Evolutionary conservation across 2,888 invertebrate species (phyloP).

Genomic region (Sclerodermus sp.): DNA sequence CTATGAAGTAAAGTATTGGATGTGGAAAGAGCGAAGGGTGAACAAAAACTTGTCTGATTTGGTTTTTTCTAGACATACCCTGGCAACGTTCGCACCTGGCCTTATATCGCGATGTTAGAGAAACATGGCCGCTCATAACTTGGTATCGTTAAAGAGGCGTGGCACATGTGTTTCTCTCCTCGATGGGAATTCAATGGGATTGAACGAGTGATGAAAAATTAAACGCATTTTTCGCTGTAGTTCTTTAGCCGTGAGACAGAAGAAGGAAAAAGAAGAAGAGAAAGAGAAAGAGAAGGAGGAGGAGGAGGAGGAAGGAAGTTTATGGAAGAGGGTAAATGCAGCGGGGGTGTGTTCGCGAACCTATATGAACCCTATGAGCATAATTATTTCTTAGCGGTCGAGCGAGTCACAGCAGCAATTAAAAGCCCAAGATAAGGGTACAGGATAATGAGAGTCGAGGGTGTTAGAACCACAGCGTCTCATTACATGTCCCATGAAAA

Average conservation of each 20-base stretch:
- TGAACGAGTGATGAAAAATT: too few relatives aligned
- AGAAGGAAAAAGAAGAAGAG: background rate
- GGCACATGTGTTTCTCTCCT: conserved; percentile 33
- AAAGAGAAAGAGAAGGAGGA: conserved; percentile 4
- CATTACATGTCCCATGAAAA: conserved; percentile 24
- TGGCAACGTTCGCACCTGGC: background rate
- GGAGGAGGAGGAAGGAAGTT: conserved; percentile 1
- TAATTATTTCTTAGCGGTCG: conserved; percentile 38
- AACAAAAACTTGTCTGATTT: too few relatives aligned
- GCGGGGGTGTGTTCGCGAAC: background rate
- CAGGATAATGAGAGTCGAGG: conserved; percentile 30
- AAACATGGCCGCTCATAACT: conserved; percentile 42
- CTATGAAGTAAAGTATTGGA: too few relatives aligned
- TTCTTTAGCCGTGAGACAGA: too few relatives aligned
- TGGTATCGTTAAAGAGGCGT: conserved; percentile 39
- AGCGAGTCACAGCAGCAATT: conserved; percentile 34
- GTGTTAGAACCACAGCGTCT: conserved; percentile 15
- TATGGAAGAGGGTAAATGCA: too few relatives aligned
- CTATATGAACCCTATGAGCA: conserved; percentile 16
- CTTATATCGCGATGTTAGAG: conserved; percentile 5
- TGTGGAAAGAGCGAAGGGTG: too few relatives aligned
- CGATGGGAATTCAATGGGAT: too few relatives aligned
- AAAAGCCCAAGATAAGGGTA: conserved; percentile 25
- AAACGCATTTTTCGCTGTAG: too few relatives aligned
- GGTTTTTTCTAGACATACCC: too few relatives aligned